Evolutionary conservation across 2,888 invertebrate genomes (phyloP).

Genomic region (Drosophila anceps): DNA sequence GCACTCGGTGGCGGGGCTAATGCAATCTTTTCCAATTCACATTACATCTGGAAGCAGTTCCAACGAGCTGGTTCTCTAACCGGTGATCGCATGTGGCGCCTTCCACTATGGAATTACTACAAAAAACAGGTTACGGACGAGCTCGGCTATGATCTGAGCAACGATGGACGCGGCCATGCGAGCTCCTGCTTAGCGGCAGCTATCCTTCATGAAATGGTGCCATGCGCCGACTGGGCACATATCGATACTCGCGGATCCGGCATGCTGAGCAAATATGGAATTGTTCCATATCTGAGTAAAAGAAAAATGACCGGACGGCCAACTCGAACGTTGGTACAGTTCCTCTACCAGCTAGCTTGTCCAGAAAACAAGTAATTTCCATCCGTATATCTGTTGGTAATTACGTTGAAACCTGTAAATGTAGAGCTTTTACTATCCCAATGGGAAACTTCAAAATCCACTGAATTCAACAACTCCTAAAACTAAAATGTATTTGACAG

Average conservation of each 20-base stretch:
- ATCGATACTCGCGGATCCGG: constrained; percentile 91
- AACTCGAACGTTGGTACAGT: constrained; percentile 87
- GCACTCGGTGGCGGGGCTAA: constrained; percentile 87
- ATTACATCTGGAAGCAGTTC: constrained; percentile 86
- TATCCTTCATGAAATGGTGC: constrained; percentile 89
- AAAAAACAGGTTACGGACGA: constrained; percentile 81
- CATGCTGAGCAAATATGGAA: constrained; percentile 86
- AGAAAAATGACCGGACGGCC: constrained; percentile 88
- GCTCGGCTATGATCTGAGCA: constrained; percentile 87
- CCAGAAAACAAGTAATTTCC: constrained; percentile 69
- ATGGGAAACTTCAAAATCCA: not conserved
- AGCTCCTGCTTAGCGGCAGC: constrained; percentile 90
- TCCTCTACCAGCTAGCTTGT: constrained; percentile 86
- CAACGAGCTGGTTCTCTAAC: constrained; percentile 86
- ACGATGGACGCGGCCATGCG: constrained; percentile 87
- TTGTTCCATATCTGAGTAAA: constrained; percentile 87
- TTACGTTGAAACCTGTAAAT: not conserved
- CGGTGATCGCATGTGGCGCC: constrained; percentile 88
- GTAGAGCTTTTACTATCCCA: not conserved
- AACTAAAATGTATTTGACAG: not conserved
- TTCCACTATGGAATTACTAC: constrained; percentile 87
- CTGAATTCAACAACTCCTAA: not conserved
- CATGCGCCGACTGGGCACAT: constrained; percentile 89
- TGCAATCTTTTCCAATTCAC: constrained; percentile 87
- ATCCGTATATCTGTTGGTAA: not conserved